Base-by-base conservation (phyloP, 1,140 invertebrate species). In the Drosophila setifemur region DNA sequence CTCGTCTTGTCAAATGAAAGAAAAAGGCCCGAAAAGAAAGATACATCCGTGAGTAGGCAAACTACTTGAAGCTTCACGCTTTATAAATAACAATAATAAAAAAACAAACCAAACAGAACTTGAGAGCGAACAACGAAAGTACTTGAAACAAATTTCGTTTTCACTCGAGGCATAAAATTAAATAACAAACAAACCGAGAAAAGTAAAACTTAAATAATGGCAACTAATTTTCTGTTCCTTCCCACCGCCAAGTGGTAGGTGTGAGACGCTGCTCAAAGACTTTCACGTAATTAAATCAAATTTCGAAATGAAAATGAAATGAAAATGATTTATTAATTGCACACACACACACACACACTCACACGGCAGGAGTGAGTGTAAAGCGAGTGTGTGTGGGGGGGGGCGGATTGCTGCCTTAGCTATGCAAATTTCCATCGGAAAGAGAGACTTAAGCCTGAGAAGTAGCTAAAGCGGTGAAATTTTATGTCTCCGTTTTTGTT, bases 261-360 rank as follows among this genome's bases (percentile, higher is more conserved):
- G 40, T 23, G 39, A 21, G 14, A 16, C 11, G 19, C 29, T 40
- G 52, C 39, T 37, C 37, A 33, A 31, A 12, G 40, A 82, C 78
- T 82, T 82, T 85, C 79, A 68, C 79, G 53, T 85, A 79, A 86
- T 85, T 85, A 85, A 85, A 85, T 86, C 57, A 72, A 79, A 83
- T 79, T 71, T 86, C 60, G 12, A 73, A 79, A 85, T 86, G 81
- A 86, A 85, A 83, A 77, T 77, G 73, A 77, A 77, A 76, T 81
- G 77, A 69, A 82, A 82, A 82, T 83, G 61, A 83, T 77, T 73
- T 82, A 82, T 82, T 82, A 82, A 82, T 82, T 82, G 63, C 42
- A 33, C 35, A 4, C 5, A 28, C 8, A 18, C 21, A 23, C 21
- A 23, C 14, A 18, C 7, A 37, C 14, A 18, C 3, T 1, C n/a